These are phyloP conservation scores for Rafetus swinhoei DNA, from an alignment of 2,113 vertebrate species.

Conservation along the genomic window DNA sequence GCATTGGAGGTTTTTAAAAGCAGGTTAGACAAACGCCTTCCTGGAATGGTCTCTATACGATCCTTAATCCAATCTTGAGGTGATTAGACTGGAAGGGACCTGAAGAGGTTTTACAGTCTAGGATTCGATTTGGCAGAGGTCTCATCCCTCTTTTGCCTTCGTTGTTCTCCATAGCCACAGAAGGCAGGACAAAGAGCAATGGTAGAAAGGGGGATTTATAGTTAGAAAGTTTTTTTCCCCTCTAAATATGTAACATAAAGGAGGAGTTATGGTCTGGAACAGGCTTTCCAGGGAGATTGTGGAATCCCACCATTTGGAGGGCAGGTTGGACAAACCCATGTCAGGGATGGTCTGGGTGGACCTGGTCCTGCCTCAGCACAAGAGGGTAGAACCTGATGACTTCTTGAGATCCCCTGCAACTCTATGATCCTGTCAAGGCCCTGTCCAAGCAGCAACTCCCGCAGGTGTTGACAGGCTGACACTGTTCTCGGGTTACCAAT, in stretches of 20 bases:
- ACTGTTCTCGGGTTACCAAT: too few relatives aligned
- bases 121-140: neutral
- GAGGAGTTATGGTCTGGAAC: too few relatives aligned
- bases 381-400: too few relatives aligned
- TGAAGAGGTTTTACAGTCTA: neutral
- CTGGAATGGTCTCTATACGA: neutral
- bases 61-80: neutral
- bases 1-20: neutral
- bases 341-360: neutral
- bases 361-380: too few relatives aligned
- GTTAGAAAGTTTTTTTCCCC: too few relatives aligned
- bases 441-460: neutral
- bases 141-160: neutral
- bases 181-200: neutral
- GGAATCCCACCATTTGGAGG: neutral
- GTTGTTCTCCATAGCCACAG: too few relatives aligned
- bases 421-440: neutral
- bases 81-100: neutral
- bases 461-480: neutral
- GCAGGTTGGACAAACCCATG: neutral
- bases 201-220: neutral
- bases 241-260: too few relatives aligned
- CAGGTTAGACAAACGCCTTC: neutral
- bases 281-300: neutral
- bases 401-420: too few relatives aligned